Evolutionary conservation across 2,113 vertebrate species (phyloP).

Genomic region (Strix uralensis): DNA sequence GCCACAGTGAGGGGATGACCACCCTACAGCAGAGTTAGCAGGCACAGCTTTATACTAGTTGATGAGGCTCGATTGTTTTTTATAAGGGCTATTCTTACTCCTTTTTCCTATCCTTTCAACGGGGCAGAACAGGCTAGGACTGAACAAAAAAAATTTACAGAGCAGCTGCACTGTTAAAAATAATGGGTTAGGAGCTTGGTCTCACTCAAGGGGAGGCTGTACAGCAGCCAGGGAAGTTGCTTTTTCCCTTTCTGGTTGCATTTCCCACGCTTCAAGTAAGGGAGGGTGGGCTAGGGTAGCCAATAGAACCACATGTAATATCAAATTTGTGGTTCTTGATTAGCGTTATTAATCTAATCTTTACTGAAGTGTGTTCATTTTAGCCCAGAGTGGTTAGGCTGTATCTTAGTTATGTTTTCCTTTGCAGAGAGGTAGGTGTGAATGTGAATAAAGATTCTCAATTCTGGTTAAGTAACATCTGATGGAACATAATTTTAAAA

Average conservation of each 20-base stretch:
- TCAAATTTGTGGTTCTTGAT: not conserved
- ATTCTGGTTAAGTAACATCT: conserved; percentile 30
- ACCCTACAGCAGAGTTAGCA: not conserved
- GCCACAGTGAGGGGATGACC: not conserved
- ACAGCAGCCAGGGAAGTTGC: not conserved
- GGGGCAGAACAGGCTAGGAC: not conserved
- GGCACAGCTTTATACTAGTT: not conserved
- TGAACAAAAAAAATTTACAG: not conserved
- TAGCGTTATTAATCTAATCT: not conserved
- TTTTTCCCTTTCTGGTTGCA: not conserved
- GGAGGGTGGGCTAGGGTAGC: not conserved
- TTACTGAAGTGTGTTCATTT: not conserved
- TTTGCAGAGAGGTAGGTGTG: not conserved
- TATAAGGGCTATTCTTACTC: not conserved
- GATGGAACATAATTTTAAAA: not conserved
- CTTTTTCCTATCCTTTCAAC: not conserved
- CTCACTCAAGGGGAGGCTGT: not conserved
- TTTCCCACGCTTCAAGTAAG: not conserved
- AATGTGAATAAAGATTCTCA: not conserved
- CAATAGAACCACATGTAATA: not conserved
- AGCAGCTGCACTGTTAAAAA: not conserved
- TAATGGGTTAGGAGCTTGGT: not conserved
- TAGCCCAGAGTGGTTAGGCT: not conserved
- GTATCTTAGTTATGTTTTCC: not conserved
- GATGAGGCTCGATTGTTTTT: not conserved